phyloP scores from a whole-genome alignment of 2,888 invertebrate species.

The Sycophila texana region DNA sequence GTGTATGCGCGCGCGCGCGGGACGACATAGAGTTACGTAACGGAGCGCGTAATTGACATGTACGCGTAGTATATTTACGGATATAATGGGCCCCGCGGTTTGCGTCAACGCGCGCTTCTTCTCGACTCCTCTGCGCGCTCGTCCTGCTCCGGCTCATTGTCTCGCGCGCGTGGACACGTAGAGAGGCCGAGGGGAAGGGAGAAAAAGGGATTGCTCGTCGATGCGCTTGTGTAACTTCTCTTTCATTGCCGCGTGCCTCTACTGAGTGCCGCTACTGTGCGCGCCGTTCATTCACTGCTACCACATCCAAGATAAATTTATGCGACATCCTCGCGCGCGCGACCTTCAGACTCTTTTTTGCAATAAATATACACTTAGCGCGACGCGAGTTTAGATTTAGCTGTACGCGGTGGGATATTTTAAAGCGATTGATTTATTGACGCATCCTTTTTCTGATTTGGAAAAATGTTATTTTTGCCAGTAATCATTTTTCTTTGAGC shows the following conservation, averaged over 20 bases:
- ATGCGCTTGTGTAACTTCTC: slow-evolving; percentile 1
- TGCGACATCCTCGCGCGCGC: background rate
- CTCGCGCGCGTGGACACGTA: too few relatives aligned
- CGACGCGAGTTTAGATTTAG: too few relatives aligned
- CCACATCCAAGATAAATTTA: background rate
- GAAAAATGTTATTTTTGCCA: too few relatives aligned
- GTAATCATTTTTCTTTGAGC: too few relatives aligned
- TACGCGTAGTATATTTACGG: slow-evolving; percentile 63
- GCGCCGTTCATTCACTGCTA: background rate
- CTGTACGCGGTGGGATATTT: too few relatives aligned
- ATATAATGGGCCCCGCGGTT: slow-evolving; percentile 61
- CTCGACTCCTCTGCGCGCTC: background rate
- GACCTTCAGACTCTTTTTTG: too few relatives aligned
- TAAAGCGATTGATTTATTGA: too few relatives aligned
- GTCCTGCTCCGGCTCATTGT: background rate
- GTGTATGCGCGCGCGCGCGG: slow-evolving; percentile 38
- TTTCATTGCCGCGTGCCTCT: slow-evolving; percentile 7
- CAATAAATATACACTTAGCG: too few relatives aligned
- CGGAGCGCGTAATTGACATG: slow-evolving; percentile 65
- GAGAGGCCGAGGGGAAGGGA: too few relatives aligned
- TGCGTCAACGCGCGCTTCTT: slow-evolving; percentile 51
- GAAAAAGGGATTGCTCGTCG: slow-evolving; percentile 2
- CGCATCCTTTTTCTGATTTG: too few relatives aligned
- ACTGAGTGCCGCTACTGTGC: background rate
- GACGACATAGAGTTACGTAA: slow-evolving; percentile 60